Conservation (phyloP, 2,113 vertebrate species). For the Eulemur macaco region DNA sequence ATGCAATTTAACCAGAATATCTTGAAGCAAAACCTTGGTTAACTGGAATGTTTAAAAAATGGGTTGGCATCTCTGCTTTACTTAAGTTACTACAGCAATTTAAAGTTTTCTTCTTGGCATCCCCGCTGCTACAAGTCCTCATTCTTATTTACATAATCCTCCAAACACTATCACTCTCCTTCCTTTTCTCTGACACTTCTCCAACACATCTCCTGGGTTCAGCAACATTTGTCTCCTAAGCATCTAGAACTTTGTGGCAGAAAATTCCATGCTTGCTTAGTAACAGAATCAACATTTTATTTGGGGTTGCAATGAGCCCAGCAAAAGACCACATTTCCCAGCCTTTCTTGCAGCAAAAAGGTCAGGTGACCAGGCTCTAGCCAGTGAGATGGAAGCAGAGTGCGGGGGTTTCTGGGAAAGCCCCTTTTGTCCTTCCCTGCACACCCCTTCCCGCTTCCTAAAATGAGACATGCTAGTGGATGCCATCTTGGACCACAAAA, state of each 20-base stretch:
- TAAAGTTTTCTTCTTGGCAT: not conserved
- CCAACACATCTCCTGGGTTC: not conserved
- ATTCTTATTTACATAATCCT: not conserved
- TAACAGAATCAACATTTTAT: not conserved
- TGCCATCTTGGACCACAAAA: not conserved
- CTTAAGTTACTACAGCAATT: not conserved
- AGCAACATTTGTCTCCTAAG: not conserved
- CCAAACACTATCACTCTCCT: not conserved
- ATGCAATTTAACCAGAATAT: constrained; percentile 46
- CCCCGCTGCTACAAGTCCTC: not conserved
- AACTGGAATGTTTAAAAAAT: not conserved
- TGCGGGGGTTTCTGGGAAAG: not conserved
- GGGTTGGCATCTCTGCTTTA: not conserved
- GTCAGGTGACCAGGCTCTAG: not conserved
- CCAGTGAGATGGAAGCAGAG: not conserved
- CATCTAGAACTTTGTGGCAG: not conserved
- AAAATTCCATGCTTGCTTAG: not conserved
- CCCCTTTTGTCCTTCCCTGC: not conserved
- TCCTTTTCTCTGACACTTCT: not conserved
- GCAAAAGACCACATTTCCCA: constrained; percentile 46
- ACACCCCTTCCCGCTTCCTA: not conserved
- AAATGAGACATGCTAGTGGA: not conserved
- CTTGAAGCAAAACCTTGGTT: constrained; percentile 4
- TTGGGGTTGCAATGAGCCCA: not conserved
- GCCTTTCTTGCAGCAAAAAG: not conserved